Percentiles rank a stretch among this genome's conserved stretches.
Conservation (phyloP, 2,888 invertebrate species). For the Lottia gigantea region DNA sequence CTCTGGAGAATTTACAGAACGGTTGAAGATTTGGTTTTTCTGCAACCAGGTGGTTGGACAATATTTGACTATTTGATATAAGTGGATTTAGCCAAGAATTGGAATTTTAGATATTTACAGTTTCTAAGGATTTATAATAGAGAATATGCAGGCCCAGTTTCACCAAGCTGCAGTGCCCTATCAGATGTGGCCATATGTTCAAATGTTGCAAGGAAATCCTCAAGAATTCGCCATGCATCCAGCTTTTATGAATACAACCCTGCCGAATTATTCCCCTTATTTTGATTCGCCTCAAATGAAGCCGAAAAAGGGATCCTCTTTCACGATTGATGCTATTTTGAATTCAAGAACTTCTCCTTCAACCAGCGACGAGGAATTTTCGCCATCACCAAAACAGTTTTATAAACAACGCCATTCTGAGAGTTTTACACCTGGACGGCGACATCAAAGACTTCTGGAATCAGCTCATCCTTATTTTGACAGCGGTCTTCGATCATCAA, state of each 20-base stretch:
- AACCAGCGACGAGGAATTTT: conserved; percentile 19
- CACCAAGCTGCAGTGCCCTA: conserved; percentile 23
- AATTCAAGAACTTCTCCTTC: conserved; percentile 35
- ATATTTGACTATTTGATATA: too few species aligned
- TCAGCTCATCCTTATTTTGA: conserved; percentile 41
- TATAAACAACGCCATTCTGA: conserved; percentile 34
- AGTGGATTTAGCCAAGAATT: too few species aligned
- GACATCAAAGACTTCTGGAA: conserved; percentile 46
- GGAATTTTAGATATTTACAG: too few species aligned
- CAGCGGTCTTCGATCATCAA: neutral
- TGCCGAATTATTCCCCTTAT: conserved; percentile 22
- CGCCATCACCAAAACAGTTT: conserved; percentile 24
- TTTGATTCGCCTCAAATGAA: conserved; percentile 12
- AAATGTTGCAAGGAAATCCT: conserved; percentile 33
- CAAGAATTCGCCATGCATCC: conserved; percentile 50
- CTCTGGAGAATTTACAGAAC: too few species aligned
- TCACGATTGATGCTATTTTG: conserved; percentile 56
- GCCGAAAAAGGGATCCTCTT: conserved; percentile 40
- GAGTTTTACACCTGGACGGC: conserved; percentile 28
- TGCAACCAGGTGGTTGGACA: too few species aligned
- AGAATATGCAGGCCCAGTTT: conserved; percentile 26
- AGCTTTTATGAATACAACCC: conserved; percentile 44
- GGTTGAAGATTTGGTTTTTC: too few species aligned
- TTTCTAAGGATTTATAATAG: neutral
- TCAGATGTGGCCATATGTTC: conserved; percentile 35